Evolutionary conservation across 2,888 invertebrate species (phyloP).

Genomic region (Chaitophorus viminalis): DNA sequence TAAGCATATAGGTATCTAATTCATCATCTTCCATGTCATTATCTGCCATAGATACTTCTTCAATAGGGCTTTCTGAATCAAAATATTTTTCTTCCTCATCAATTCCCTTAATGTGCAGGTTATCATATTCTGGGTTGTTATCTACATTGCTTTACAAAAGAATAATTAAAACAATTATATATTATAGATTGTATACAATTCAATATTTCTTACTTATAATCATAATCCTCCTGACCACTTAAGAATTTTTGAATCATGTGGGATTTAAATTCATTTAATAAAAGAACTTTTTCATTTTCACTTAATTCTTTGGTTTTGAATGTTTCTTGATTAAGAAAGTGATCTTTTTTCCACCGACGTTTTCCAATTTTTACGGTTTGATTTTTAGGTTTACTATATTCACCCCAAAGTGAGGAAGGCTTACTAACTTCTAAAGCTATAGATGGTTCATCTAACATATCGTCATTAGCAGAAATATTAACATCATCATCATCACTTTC

Average conservation of each 20-base stretch:
- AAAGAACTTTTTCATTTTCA: constrained; percentile 70
- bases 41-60: constrained; percentile 64
- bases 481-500: constrained; percentile 65
- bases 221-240: constrained; percentile 81
- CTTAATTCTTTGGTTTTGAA: constrained; percentile 64
- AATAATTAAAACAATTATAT: constrained; percentile 46
- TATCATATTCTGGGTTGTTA: constrained; percentile 82
- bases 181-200: not conserved
- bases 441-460: constrained; percentile 68
- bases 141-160: constrained; percentile 74
- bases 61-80: constrained; percentile 81
- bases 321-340: constrained; percentile 47
- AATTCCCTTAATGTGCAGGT: constrained; percentile 76
- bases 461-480: constrained; percentile 2
- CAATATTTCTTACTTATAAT: constrained; percentile 73
- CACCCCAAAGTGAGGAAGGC: constrained; percentile 53
- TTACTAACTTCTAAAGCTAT: constrained; percentile 69
- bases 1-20: constrained; percentile 59
- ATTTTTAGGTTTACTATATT: constrained; percentile 59
- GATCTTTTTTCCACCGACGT: constrained; percentile 60
- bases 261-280: constrained; percentile 83
- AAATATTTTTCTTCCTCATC: constrained; percentile 94
- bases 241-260: constrained; percentile 88
- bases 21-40: constrained; percentile 58
- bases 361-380: constrained; percentile 59